Base-by-base conservation (phyloP, 2,888 invertebrate species). In the Hedya salicella region DNA sequence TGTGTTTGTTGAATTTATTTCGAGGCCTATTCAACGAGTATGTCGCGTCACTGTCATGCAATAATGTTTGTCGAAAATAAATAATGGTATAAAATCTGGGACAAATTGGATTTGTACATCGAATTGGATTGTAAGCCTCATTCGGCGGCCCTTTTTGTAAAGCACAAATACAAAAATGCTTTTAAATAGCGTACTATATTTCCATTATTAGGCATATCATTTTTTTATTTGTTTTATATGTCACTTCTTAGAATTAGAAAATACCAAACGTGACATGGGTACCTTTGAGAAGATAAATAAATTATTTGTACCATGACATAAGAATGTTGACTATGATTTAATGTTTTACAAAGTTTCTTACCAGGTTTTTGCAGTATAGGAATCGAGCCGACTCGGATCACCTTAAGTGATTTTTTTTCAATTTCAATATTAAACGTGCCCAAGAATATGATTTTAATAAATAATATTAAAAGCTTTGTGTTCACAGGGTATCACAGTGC, bases 41-140 rank as follows among this genome's bases (percentile, higher is more conserved):
- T 56, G 56, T 42, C 42, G 6, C 13, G 17, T 44, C 40, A 16
- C 17, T 56, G 56, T 42, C 30, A 44, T 44, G 42, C 42, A 25
- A 44, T 60, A 16, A 16, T 13, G 48, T 25, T 48, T 6, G 36
- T 36, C 25, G 16, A 56, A 56, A 39, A 39, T 39, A 19, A 49
- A 60, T 39, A 49, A 60, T 13, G 16, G 0, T n/a, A 11, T n/a
- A 39, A 21, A 48, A 21, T 49, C 13, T 14, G 21, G 36, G 46
- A 48, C 36, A 48, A 59, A 59, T 39, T 48, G 32, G 14, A 48
- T 39, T 16, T 42, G 39, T 30, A 16, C 6, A 42, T 42, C 21
- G 39, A 16, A 36, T 39, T 48, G 36, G 3, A 5, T 56, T 56
- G 40, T 21, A 36, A 39, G 13, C 6, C 21, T 21, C 32, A 59